These are phyloP conservation scores for Lonchura striata DNA, from an alignment of 2,113 vertebrate genomes.

Conservation along the genomic window DNA sequence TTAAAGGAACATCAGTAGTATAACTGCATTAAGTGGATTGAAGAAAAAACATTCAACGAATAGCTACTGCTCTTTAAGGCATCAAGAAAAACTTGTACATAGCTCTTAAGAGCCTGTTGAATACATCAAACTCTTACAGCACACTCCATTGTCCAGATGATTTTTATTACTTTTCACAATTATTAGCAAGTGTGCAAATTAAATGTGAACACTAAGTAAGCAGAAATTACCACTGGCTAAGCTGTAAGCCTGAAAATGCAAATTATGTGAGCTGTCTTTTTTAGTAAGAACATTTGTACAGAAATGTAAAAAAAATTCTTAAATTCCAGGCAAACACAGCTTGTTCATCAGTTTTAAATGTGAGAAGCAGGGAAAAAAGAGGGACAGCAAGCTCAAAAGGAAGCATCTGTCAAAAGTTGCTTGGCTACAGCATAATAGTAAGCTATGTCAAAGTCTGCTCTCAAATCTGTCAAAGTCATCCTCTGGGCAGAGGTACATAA, in stretches of 20 bases:
- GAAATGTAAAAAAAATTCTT: background rate
- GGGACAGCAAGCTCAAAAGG: background rate
- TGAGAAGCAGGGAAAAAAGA: background rate
- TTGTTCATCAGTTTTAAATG: background rate
- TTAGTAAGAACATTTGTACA: background rate
- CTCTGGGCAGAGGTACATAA: background rate
- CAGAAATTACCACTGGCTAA: background rate
- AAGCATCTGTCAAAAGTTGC: background rate
- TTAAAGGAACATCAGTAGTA: background rate
- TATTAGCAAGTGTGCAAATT: background rate
- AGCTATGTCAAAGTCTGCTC: background rate
- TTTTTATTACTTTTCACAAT: background rate
- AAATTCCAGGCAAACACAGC: background rate
- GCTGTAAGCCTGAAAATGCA: background rate
- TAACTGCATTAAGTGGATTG: background rate
- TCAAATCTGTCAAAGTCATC: background rate
- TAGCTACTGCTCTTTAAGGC: background rate
- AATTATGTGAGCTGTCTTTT: background rate
- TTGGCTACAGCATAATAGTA: background rate
- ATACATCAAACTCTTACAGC: background rate
- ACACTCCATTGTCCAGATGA: background rate
- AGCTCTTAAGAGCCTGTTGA: background rate
- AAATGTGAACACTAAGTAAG: background rate
- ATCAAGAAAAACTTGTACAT: background rate
- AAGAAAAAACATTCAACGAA: background rate